These are phyloP conservation scores for Poecilobothrus nobilitatus DNA, from an alignment of 2,888 invertebrate species.

Conservation along the genomic window DNA sequence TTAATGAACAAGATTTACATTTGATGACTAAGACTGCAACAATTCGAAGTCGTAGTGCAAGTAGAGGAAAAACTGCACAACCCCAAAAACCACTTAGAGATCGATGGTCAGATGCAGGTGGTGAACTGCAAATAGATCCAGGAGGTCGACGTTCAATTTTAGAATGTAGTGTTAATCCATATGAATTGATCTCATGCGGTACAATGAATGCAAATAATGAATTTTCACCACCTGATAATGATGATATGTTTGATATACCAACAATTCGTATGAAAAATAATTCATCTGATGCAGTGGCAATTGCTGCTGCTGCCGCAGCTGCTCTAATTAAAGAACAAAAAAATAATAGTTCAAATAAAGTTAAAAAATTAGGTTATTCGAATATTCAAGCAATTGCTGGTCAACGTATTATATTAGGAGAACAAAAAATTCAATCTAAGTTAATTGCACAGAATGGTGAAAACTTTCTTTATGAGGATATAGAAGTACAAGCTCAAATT, in stretches of 20 bases:
- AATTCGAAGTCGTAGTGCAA: slow-evolving; percentile 47
- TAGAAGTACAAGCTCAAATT: slow-evolving; percentile 22
- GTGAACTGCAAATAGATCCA: slow-evolving; percentile 23
- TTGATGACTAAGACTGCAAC: neutral
- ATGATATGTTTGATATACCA: slow-evolving; percentile 46
- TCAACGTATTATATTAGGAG: slow-evolving; percentile 58
- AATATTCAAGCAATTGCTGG: slow-evolving; percentile 59
- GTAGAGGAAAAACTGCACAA: slow-evolving; percentile 44
- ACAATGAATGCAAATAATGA: slow-evolving; percentile 37
- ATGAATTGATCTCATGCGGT: slow-evolving; percentile 61
- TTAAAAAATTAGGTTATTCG: slow-evolving; percentile 36
- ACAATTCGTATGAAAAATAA: slow-evolving; percentile 36
- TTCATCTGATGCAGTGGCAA: slow-evolving; percentile 21
- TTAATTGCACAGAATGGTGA: slow-evolving; percentile 38
- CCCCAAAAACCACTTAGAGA: slow-evolving; percentile 45
- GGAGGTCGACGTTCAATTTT: slow-evolving; percentile 60
- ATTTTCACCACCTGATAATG: slow-evolving; percentile 45
- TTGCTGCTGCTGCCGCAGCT: slow-evolving; percentile 13
- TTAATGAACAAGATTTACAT: neutral
- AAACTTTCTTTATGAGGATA: slow-evolving; percentile 45
- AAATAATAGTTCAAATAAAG: slow-evolving; percentile 15
- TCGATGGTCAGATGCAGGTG: slow-evolving; percentile 24
- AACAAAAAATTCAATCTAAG: slow-evolving; percentile 38
- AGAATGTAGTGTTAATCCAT: slow-evolving; percentile 77
- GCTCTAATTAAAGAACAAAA: slow-evolving; percentile 7